phyloP scores from a whole-genome alignment of 2,888 invertebrate genomes.

The Ophion slaviceki region DNA sequence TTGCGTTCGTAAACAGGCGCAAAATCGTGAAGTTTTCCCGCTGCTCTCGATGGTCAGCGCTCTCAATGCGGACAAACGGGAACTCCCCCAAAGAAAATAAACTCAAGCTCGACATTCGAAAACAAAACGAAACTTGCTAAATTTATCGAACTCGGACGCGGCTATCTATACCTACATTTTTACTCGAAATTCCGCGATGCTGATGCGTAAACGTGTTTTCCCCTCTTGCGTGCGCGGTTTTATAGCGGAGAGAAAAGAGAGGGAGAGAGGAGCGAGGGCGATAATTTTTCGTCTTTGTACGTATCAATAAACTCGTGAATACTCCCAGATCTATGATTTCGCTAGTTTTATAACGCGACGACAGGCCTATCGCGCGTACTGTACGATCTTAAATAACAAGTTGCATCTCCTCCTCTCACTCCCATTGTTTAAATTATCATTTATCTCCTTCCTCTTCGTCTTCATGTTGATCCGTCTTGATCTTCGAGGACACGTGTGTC shows the following conservation, averaged over 20 bases:
- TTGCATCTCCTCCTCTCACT: conserved; percentile 8
- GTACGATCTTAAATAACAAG: conserved; percentile 47
- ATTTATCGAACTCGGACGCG: conserved; percentile 8
- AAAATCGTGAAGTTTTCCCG: conserved; percentile 6
- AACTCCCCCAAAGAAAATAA: conserved; percentile 11
- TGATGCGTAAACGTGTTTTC: conserved; percentile 10
- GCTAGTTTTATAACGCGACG: conserved; percentile 45
- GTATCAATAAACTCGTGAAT: conserved; percentile 52
- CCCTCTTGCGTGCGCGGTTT: not conserved
- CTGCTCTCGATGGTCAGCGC: conserved; percentile 31
- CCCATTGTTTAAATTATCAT: not conserved
- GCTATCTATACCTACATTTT: conserved; percentile 12
- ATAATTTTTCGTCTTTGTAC: conserved; percentile 30
- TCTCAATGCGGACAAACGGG: conserved; percentile 11
- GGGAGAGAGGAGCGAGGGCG: conserved; percentile 1
- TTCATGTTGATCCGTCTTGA: conserved; percentile 10
- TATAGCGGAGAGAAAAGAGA: conserved; percentile 2
- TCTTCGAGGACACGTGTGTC: conserved; percentile 23
- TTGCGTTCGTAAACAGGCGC: conserved; percentile 19
- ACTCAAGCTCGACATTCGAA: conserved; percentile 29
- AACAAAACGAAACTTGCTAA: conserved; percentile 1
- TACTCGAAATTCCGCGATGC: conserved; percentile 26
- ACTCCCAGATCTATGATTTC: conserved; percentile 57
- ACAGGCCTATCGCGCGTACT: conserved; percentile 45
- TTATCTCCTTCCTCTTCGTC: not conserved